Percentiles rank a stretch among this genome's conserved stretches.
These are phyloP conservation scores for Toxostoma redivivum DNA, from an alignment of 2,113 vertebrate species.

Conservation along the genomic window DNA sequence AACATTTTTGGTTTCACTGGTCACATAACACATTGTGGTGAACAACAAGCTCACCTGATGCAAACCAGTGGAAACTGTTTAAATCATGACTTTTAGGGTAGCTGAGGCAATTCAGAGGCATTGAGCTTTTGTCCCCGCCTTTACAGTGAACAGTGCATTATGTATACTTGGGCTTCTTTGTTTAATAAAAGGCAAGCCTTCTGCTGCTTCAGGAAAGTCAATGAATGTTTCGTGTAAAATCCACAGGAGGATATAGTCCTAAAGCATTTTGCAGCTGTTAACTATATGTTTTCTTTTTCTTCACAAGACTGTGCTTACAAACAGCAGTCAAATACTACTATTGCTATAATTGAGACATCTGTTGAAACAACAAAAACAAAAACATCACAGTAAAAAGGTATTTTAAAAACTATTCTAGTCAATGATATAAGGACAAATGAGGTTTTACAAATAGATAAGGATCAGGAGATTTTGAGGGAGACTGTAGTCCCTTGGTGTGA, in stretches of 20 bases:
- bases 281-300: not conserved
- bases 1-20: not conserved
- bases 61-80: not conserved
- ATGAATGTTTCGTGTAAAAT: not conserved
- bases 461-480: conserved; percentile 35
- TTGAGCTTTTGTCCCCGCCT: not conserved
- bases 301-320: not conserved
- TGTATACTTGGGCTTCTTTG: not conserved
- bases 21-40: not conserved
- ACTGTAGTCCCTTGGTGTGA: conserved; percentile 40
- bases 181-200: not conserved
- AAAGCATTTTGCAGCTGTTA: not conserved
- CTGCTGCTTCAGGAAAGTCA: not conserved
- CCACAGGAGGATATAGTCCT: not conserved
- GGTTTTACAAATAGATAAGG: conserved; percentile 50
- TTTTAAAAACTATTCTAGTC: not conserved
- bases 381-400: not conserved
- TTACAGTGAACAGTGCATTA: not conserved
- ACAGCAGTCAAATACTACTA: not conserved
- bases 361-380: not conserved
- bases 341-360: conserved; percentile 16
- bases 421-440: conserved; percentile 25
- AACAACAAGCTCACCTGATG: not conserved
- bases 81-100: not conserved
- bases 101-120: not conserved